Percentiles rank a stretch among this genome's conserved stretches.
phyloP scores from a whole-genome alignment of 2,113 vertebrate genomes.

The Tachycineta bicolor region DNA sequence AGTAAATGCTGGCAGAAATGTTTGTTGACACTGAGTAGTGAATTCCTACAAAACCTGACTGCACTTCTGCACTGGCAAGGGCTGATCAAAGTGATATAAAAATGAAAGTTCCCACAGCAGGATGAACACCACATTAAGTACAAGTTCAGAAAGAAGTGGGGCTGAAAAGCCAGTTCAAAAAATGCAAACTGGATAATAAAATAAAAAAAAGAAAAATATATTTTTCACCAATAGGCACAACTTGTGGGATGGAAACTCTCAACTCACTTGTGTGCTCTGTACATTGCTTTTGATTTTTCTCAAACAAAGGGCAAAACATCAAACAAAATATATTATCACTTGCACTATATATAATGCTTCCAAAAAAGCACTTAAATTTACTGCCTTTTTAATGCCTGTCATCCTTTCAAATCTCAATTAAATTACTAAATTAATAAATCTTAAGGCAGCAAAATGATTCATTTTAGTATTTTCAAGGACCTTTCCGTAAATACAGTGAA shows the following conservation, averaged over 20 bases:
- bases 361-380: conserved; percentile 54
- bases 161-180: conserved; percentile 52
- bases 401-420: conserved; percentile 37
- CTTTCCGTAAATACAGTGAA: conserved; percentile 41
- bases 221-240: conserved; percentile 34
- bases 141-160: conserved; percentile 40
- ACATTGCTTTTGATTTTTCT: neutral
- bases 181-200: conserved; percentile 44
- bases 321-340: conserved; percentile 38
- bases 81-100: conserved; percentile 55
- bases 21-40: conserved; percentile 22
- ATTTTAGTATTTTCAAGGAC: conserved; percentile 56
- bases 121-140: conserved; percentile 39
- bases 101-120: conserved; percentile 36
- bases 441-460: neutral
- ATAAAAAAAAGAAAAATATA: conserved; percentile 27
- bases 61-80: conserved; percentile 32
- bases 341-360: conserved; percentile 33
- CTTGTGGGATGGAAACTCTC: conserved; percentile 4
- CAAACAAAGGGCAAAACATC: neutral
- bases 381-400: conserved; percentile 26
- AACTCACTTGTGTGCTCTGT: neutral
- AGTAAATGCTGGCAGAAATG: conserved; percentile 2
- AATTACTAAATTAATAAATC: conserved; percentile 34
- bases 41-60: conserved; percentile 48